Evolutionary conservation across 2,113 vertebrate species (phyloP), one percentile per base, ranked within the genome.

Genomic region (Tricholaema leucomelas): DNA sequence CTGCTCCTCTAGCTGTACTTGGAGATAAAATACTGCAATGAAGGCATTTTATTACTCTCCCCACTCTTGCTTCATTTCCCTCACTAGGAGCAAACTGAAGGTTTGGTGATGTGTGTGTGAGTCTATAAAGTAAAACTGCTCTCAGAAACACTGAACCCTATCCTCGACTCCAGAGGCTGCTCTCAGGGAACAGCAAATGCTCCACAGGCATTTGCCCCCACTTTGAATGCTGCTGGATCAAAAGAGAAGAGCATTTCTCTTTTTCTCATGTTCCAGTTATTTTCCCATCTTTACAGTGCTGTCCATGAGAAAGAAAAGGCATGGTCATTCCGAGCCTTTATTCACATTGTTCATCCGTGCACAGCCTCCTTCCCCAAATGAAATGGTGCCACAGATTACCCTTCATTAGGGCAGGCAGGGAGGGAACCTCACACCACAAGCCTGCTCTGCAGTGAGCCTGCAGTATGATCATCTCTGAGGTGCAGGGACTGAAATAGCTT

Each of bases 71-170:
- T 75, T n/a, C 9, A 3, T 25, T 88, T 55, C 77, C 81, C 61
- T 85, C 75, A 17, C 33, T 1, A 11, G 42, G 11, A 79, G 27
- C 2, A 4, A 67, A 91, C 81, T 7, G 44, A 89, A 48, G n/a
- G 20, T 65, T 84, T 69, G 21, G 58, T 17, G 52, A 63, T 0
- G 0, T 20, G 60, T 24, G 15, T 27, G 16, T 0, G 10, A 70
- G n/a, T 8, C 64, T 9, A 2, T 18, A 63, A 69, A 40, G n/a
- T 16, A 63, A 67, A 87, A 81, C 12, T 4, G 1, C 44, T 67
- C 48, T 75, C 21, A 56, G 63, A 79, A 72, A n/a, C 19, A 4
- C 84, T 86, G 46, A 13, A 24, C 38, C 23, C 19, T 13, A 5
- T 3, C 15, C 17, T 65, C 7, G n/a, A 17, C 78, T 60, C 48